Evolutionary conservation across 2,113 vertebrate genomes (phyloP), one percentile per base, ranked within the genome.

Genomic region (Anas platyrhynchos): DNA sequence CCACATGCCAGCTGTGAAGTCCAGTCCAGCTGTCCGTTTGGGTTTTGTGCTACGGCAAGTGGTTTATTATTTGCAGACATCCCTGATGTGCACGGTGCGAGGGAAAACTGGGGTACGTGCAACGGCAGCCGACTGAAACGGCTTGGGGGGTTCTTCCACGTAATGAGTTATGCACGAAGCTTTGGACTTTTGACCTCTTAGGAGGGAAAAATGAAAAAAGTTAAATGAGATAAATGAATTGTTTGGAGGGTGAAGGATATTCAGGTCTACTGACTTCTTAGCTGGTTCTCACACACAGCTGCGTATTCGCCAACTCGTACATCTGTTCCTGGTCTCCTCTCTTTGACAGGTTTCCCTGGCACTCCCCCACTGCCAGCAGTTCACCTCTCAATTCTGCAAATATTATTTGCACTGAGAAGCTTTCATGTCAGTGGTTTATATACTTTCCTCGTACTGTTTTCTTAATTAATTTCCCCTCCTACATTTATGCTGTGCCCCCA

Each of bases 181-280:
- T 69, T 88, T 72, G 61, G 54, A 86, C 78, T 63, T 32, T 11
- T 82, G 36, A 81, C 11, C 21, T 11, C 14, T 9, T 9, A 2
- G 4, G 15, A 12, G 7, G 5, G 25, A 21, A 22, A 52, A 73
- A 13, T 0, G 0, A 1, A 26, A 26, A 16, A 55, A 22, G 4
- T 6, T 12, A 29, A 63, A 56, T 26, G 3, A 54, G 76, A 93
- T 65, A 48, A 59, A 43, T 13, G 0, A 65, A 11, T 59, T 52
- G 29, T 31, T 41, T 25, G 23, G 6, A 9, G 2, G 7, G 15
- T 31, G 56, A 89, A 22, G 27, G 48, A 75, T 58, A 29, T 22
- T 43, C 14, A 38, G 8, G 16, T 68, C 16, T 38, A 20, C 36
- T 9, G 55, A 46, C 29, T 58, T 14, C 41, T 55, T 8, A 26